Conservation (phyloP, 2,113 vertebrate genomes). For the Notiomystis cincta region DNA sequence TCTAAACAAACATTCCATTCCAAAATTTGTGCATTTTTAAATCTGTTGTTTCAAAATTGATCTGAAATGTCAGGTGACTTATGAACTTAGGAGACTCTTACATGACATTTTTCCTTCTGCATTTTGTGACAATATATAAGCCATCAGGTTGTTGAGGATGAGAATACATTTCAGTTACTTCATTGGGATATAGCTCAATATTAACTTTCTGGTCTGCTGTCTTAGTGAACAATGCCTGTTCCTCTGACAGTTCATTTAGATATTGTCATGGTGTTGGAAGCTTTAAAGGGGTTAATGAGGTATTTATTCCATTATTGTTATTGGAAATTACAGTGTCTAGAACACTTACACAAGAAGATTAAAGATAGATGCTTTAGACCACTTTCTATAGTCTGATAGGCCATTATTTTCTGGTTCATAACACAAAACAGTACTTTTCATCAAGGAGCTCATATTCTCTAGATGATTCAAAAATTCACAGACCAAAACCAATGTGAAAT, state of each 20-base stretch:
- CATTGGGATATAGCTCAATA: slow-evolving; percentile 37
- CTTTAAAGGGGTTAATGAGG: slow-evolving; percentile 68
- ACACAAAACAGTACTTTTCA: slow-evolving; percentile 74
- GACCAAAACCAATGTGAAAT: slow-evolving; percentile 79
- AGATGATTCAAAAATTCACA: slow-evolving; percentile 80
- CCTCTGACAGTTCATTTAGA: slow-evolving; percentile 71
- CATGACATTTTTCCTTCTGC: neutral
- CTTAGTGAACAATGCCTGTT: slow-evolving; percentile 61
- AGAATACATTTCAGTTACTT: slow-evolving; percentile 40
- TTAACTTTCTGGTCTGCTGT: slow-evolving; percentile 68
- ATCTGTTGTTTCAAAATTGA: neutral
- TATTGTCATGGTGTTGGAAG: slow-evolving; percentile 65
- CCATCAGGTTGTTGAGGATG: neutral
- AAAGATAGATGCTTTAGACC: slow-evolving; percentile 76
- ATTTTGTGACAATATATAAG: neutral
- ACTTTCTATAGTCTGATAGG: slow-evolving; percentile 71
- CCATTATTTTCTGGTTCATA: slow-evolving; percentile 80
- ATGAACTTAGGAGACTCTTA: neutral
- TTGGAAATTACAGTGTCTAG: slow-evolving; percentile 70
- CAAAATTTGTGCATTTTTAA: neutral
- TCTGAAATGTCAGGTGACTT: neutral
- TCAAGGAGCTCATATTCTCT: slow-evolving; percentile 74
- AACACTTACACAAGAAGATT: slow-evolving; percentile 74
- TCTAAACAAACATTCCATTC: neutral
- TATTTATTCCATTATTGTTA: slow-evolving; percentile 68